Evolutionary conservation across 2,888 invertebrate species (phyloP).

Genomic region (Tanypteryx hageni): DNA sequence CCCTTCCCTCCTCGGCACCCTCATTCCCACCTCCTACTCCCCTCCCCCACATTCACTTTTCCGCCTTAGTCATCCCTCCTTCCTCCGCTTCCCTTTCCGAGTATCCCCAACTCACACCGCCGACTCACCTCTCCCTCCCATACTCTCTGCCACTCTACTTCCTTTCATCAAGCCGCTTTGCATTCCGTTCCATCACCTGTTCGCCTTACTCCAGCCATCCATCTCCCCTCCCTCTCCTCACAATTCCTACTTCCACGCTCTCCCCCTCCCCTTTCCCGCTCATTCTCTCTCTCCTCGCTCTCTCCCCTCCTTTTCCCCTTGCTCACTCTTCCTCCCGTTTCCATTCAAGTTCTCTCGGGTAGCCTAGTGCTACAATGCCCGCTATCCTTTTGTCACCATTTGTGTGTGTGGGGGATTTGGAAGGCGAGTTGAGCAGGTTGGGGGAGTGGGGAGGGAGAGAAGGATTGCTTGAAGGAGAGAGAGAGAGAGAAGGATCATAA

Average conservation of each 20-base stretch:
- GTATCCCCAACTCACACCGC: not conserved
- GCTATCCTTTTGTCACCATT: constrained; percentile 18
- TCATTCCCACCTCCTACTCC: too few relatives aligned
- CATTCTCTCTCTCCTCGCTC: not conserved
- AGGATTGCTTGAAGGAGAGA: not conserved
- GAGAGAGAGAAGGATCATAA: not conserved
- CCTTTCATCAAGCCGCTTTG: constrained; percentile 6
- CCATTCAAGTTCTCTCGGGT: not conserved
- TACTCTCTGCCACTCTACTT: not conserved
- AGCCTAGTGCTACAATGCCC: constrained; percentile 11
- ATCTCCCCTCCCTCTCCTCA: not conserved
- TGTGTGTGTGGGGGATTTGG: not conserved
- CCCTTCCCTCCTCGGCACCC: too few relatives aligned
- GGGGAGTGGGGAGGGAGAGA: not conserved
- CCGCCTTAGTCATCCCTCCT: too few relatives aligned
- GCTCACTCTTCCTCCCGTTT: not conserved
- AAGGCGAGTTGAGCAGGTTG: constrained; percentile 7
- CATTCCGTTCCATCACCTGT: constrained; percentile 32
- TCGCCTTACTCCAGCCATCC: not conserved
- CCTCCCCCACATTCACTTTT: too few relatives aligned
- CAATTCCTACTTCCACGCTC: not conserved
- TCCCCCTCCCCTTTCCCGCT: not conserved
- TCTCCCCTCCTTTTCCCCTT: not conserved
- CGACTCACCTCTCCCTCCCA: not conserved
- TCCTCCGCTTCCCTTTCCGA: too few relatives aligned